These are phyloP conservation scores for Melanotaenia boesemani DNA, from an alignment of 2,797 vertebrate genomes.

Conservation along the genomic window DNA sequence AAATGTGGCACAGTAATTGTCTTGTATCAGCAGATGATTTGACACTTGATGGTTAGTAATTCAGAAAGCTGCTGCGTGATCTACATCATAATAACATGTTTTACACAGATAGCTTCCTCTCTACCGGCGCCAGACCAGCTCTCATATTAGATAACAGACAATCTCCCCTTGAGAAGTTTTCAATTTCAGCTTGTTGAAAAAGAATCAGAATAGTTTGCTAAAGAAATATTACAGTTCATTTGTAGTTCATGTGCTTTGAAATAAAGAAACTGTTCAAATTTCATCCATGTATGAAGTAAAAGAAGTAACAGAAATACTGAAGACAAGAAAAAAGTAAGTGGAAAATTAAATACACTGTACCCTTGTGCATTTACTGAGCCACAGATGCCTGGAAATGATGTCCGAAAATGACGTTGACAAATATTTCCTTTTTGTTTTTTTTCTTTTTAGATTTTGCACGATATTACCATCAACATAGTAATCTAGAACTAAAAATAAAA, in stretches of 20 bases:
- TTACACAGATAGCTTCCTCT: not conserved
- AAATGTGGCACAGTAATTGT: constrained; percentile 13
- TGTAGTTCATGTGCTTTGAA: not conserved
- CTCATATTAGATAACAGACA: not conserved
- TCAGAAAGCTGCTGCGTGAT: not conserved
- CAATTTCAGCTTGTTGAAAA: not conserved
- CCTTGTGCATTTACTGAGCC: not conserved
- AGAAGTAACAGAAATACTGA: not conserved
- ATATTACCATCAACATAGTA: no score
- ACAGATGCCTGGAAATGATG: no score
- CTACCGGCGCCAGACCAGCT: not conserved
- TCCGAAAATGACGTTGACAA: no score
- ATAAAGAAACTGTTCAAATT: not conserved
- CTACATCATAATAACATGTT: constrained; percentile 11
- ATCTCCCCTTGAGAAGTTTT: not conserved
- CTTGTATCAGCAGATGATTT: constrained; percentile 21
- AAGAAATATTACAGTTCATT: not conserved
- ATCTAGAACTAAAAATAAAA: no score
- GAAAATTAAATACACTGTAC: not conserved
- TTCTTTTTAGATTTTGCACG: no score
- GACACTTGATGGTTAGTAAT: not conserved
- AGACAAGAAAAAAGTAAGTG: not conserved
- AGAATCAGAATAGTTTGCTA: not conserved
- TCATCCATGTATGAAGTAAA: not conserved
- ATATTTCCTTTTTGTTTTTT: no score